Evolutionary conservation across 1,140 invertebrate species (phyloP).

Genomic region (Drosophila lowei): DNA sequence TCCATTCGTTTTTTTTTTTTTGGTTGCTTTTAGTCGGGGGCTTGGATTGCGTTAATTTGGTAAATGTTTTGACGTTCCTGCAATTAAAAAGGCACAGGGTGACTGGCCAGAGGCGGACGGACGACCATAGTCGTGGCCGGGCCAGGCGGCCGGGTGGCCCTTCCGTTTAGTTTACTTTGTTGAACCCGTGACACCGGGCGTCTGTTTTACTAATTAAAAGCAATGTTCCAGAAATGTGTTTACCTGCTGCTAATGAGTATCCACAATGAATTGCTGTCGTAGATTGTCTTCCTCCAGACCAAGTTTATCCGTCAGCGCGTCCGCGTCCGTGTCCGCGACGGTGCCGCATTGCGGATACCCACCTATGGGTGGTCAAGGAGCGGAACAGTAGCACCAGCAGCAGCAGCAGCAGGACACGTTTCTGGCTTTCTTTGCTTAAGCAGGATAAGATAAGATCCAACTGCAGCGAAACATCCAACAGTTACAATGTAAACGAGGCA

Average conservation of each 20-base stretch:
- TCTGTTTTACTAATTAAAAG: slow-evolving; percentile 80
- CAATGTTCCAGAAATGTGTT: slow-evolving; percentile 80
- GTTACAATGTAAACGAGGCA: slow-evolving; percentile 22
- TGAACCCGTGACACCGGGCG: slow-evolving; percentile 59
- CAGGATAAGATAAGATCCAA: slow-evolving; percentile 38
- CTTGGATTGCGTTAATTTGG: slow-evolving; percentile 78
- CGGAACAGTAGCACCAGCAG: slow-evolving; percentile 23
- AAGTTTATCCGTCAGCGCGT: slow-evolving; percentile 14
- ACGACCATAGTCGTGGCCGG: too few relatives aligned
- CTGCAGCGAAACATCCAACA: slow-evolving; percentile 31
- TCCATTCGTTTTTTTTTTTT: slow-evolving; percentile 15
- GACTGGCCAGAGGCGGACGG: slow-evolving; percentile 27
- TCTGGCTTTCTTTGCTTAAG: slow-evolving; percentile 41
- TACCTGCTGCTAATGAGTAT: slow-evolving; percentile 79
- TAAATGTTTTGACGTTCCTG: slow-evolving; percentile 79
- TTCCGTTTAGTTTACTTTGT: slow-evolving; percentile 62
- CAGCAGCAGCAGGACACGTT: slow-evolving; percentile 29
- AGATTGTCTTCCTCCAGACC: slow-evolving; percentile 52
- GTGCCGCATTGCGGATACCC: slow-evolving; percentile 61
- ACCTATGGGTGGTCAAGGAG: slow-evolving; percentile 45
- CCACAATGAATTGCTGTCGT: slow-evolving; percentile 77
- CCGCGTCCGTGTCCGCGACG: neutral
- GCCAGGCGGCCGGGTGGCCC: slow-evolving; percentile 16
- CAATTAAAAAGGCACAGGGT: slow-evolving; percentile 76
- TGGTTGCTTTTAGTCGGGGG: slow-evolving; percentile 57